phyloP scores from a whole-genome alignment of 2,113 vertebrate species.

The Caracal caracal region DNA sequence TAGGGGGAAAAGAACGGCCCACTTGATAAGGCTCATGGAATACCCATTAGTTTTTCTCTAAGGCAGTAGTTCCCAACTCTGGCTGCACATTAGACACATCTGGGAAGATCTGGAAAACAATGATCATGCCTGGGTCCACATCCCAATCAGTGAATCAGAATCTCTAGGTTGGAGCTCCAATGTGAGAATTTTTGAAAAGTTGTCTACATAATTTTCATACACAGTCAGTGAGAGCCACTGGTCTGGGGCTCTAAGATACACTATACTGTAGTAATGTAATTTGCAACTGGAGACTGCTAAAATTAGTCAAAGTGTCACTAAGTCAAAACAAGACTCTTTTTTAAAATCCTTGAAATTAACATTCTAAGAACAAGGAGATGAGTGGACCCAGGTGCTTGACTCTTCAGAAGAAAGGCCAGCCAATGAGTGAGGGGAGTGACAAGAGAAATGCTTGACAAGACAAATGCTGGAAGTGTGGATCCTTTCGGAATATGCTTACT shows the following conservation, averaged over 20 bases:
- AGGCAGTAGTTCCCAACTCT: background rate
- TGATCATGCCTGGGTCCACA: background rate
- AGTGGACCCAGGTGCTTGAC: background rate
- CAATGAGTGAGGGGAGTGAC: background rate
- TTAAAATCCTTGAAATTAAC: background rate
- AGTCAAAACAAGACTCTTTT: conserved; percentile 47
- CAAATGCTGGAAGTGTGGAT: background rate
- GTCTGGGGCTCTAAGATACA: background rate
- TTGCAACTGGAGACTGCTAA: background rate
- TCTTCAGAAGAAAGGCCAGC: conserved; percentile 5
- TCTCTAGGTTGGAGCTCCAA: background rate
- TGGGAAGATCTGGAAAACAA: background rate
- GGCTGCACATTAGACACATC: background rate
- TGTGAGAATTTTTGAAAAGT: background rate
- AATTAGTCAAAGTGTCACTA: background rate
- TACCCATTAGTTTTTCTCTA: background rate
- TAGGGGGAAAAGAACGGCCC: background rate
- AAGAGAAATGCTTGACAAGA: background rate
- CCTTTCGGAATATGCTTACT: conserved; percentile 34
- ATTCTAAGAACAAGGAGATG: background rate
- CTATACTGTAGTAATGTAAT: background rate
- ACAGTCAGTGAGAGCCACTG: background rate
- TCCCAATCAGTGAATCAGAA: background rate
- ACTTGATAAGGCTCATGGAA: background rate
- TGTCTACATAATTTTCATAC: conserved; percentile 17